Base-by-base conservation (phyloP, 1,140 invertebrate genomes). In the Calliopsis andreniformis region DNA sequence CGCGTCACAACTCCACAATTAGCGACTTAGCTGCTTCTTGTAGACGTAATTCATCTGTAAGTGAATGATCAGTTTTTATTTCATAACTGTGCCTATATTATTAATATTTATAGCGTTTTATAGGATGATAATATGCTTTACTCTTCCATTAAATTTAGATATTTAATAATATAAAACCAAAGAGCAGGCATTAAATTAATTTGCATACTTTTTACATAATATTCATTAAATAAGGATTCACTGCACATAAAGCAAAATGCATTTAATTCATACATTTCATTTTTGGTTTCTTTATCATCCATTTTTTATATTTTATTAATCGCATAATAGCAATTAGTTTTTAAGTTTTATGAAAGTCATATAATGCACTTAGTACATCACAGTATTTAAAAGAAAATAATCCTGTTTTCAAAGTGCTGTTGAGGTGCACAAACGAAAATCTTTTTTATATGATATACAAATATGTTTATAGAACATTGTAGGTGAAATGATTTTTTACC, bases 1-100 rank as follows among this genome's bases (percentile, higher is more conserved):
- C 95, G 28, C 90, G 94, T 71, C 94, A 95, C 80, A 94, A 95
- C 85, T 94, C 94, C 49, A 93, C 94, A 30, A 93, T 94, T 87
- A 91, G 92, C 86, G 90, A 93, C 86, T 80, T 93, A 82, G 83
- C 92, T 69, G 80, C 93, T 80, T 81, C 91, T 76, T 82, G 89
- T 79, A 88, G 93, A 88, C 90, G 92, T 80, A 93, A 90, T 43
- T 94, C 92, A 72, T 94, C 94, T 2, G 89, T 94, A 68, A 94
- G 94, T 87, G 94, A 95, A 89, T 94, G 89, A 91, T 70, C 56
- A 18, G 67, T 82, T 62, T 68, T 61, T 53, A 64, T 69, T 75
- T 82, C 51, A 49, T 61, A 35, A 82, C 20, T 76, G 62, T 42
- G 47, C 32, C 63, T 73, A 45, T 20, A 56, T 67, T 58, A 67